phyloP scores from a whole-genome alignment of 2,888 invertebrate species.

The Polymixis flavicincta region DNA sequence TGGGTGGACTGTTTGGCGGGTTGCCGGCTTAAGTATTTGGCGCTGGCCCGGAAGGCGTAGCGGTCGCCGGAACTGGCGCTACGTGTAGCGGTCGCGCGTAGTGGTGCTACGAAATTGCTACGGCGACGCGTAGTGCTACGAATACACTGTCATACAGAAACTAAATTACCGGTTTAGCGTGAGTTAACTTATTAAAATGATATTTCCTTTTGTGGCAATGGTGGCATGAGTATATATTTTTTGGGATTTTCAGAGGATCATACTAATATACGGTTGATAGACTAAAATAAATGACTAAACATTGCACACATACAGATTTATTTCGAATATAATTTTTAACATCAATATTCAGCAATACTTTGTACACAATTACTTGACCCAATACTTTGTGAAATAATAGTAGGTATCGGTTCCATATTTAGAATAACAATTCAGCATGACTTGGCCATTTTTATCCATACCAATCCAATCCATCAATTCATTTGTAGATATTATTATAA shows the following conservation, averaged over 20 bases:
- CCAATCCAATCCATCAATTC: slow-evolving; percentile 2
- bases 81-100: slow-evolving; percentile 39
- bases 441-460: background rate
- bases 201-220: background rate
- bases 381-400: background rate
- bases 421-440: slow-evolving; percentile 9
- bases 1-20: slow-evolving; percentile 38
- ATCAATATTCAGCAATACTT: too few species aligned
- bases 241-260: background rate
- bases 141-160: slow-evolving; percentile 5
- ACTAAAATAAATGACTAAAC: background rate
- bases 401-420: background rate
- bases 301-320: background rate
- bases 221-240: background rate
- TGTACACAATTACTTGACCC: too few species aligned
- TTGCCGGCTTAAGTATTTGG: slow-evolving; percentile 44
- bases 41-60: slow-evolving; percentile 35
- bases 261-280: too few species aligned
- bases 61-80: slow-evolving; percentile 18
- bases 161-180: background rate
- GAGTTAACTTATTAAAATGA: background rate
- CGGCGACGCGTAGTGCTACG: slow-evolving; percentile 29
- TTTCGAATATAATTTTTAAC: background rate
- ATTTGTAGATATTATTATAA: slow-evolving; percentile 1
- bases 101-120: slow-evolving; percentile 48